Evolutionary conservation across 2,113 vertebrate species (phyloP).

Genomic region (Pangasianodon gigas): DNA sequence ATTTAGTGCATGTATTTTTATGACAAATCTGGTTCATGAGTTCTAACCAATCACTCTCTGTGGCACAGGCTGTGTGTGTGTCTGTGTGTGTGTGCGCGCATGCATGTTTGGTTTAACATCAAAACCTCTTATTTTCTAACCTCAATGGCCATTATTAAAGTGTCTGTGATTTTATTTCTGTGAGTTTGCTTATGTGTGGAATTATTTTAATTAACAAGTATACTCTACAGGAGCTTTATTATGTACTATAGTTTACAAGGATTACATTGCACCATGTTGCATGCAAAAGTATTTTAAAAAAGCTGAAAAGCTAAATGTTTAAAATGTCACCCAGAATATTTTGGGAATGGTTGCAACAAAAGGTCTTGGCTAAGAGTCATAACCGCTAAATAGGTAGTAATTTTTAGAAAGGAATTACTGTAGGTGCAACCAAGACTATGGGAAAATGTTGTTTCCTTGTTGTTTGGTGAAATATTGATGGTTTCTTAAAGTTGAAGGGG

Average conservation of each 20-base stretch:
- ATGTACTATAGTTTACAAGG: not conserved
- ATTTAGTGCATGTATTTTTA: constrained; percentile 7
- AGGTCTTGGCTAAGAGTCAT: not conserved
- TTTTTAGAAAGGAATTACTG: not conserved
- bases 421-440: not conserved
- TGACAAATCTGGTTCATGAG: constrained; percentile 48
- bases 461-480: not conserved
- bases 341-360: not conserved
- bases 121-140: not conserved
- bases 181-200: not conserved
- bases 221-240: not conserved
- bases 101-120: constrained; percentile 9
- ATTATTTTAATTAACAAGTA: not conserved
- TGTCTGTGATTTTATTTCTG: not conserved
- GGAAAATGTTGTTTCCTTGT: not conserved
- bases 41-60: constrained; percentile 27
- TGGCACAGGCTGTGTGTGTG: constrained; percentile 26
- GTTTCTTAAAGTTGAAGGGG: not conserved
- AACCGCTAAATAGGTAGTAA: not conserved
- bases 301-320: not conserved
- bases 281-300: not conserved
- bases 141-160: not conserved
- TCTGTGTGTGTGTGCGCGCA: constrained; percentile 17
- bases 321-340: not conserved
- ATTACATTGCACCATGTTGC: not conserved